These are phyloP conservation scores for Aepyceros melampus DNA, from an alignment of 2,113 vertebrate species.

Conservation along the genomic window DNA sequence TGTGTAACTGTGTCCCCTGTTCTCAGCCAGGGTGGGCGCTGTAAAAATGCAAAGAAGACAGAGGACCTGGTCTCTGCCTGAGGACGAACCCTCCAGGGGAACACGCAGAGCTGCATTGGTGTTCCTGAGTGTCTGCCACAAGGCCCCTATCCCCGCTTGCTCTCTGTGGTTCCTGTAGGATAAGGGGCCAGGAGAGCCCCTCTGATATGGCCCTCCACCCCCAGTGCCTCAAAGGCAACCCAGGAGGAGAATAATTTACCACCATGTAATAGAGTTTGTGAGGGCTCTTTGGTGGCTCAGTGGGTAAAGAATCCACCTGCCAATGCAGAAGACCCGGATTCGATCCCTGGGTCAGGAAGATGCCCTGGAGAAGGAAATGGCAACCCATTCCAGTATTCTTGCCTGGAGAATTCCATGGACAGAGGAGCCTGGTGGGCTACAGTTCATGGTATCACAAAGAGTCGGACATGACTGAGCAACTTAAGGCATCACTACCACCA, in stretches of 20 bases:
- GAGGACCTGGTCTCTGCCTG: background rate
- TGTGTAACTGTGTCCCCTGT: background rate
- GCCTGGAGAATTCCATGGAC: background rate
- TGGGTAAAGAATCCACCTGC: background rate
- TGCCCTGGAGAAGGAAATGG: background rate
- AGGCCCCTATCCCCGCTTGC: accelerated
- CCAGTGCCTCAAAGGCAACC: background rate
- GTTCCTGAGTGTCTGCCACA: background rate
- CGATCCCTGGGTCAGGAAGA: background rate
- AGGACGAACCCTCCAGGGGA: background rate
- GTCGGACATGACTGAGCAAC: accelerated
- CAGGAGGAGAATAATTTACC: background rate
- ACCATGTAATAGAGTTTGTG: background rate
- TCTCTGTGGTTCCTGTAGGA: background rate
- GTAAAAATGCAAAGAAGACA: background rate
- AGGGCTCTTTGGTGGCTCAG: background rate
- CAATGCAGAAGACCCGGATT: background rate
- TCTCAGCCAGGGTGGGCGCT: background rate
- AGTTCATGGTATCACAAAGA: background rate
- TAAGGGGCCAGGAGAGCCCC: background rate
- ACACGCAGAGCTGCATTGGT: background rate
- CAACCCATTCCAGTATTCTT: background rate
- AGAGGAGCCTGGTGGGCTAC: background rate
- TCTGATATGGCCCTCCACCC: too few species aligned
- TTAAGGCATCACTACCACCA: background rate